Evolutionary conservation across 2,113 vertebrate genomes (phyloP).

Genomic region (Phalacrocorax aristotelis): DNA sequence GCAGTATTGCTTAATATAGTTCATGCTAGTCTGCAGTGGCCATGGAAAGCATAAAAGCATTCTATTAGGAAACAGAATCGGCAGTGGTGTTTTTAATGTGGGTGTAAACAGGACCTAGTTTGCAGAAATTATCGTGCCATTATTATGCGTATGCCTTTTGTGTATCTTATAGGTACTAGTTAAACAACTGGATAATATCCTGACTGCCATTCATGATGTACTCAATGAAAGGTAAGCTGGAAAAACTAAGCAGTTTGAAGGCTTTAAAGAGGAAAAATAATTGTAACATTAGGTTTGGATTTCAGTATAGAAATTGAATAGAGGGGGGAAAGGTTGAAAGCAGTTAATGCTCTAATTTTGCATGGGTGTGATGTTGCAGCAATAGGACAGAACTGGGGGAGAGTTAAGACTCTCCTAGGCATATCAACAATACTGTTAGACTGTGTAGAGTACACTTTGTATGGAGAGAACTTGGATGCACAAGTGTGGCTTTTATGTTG

Average conservation of each 20-base stretch:
- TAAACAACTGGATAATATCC: slow-evolving; percentile 97
- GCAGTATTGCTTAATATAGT: slow-evolving; percentile 42
- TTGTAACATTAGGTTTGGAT: neutral
- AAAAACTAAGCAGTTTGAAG: neutral
- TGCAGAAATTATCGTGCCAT: neutral
- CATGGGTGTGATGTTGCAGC: neutral
- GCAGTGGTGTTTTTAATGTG: neutral
- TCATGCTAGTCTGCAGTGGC: neutral
- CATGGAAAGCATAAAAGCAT: neutral
- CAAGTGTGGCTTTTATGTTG: neutral
- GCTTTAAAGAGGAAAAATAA: neutral
- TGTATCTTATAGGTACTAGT: slow-evolving; percentile 83
- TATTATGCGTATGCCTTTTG: neutral
- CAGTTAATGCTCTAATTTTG: neutral
- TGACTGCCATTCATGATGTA: slow-evolving; percentile 94
- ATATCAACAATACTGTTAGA: accelerated
- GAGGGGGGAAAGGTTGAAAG: neutral
- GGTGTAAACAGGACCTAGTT: neutral
- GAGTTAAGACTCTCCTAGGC: neutral
- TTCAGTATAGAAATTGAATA: neutral
- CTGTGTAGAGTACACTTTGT: neutral
- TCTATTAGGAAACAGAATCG: neutral
- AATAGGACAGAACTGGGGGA: neutral
- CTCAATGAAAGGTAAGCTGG: slow-evolving; percentile 92
- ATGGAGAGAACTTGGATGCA: neutral